Base-by-base conservation (phyloP, 2,113 vertebrate species). In the Cygnus atratus region DNA sequence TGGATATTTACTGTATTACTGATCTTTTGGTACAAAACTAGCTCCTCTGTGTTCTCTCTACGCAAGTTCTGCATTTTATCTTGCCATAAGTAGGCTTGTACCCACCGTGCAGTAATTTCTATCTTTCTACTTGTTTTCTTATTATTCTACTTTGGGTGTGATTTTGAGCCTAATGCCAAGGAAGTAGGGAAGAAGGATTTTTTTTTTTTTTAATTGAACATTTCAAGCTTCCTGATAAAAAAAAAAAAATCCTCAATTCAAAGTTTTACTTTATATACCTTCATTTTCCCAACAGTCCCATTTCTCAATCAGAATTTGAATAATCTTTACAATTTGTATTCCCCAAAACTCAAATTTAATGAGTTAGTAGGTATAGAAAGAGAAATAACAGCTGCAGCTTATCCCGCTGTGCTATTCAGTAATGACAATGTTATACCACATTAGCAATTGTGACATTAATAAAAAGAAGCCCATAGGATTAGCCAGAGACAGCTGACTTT, bases 371-470 rank as follows among this genome's bases (percentile, higher is more conserved):
- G 96, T 98, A 98, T 91, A 96, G 96, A 97, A 97, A 93, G 94
- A 98, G 97, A 97, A 97, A 96, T 93, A 98, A 95, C 98, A 98
- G 98, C 98, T 98, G 98, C 97, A 97, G 96, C 96, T 96, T 96
- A 97, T 97, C 97, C 98, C 79, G 13, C 97, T 95, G 97, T 94
- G 97, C 97, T 96, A 84, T 97, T 98, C 97, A 95, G 97, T 97
- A 98, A 98, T 97, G 97, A 98, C 98, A 98, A 97, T 97, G 98
- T 98, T 98, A 96, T 97, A 98, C 96, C 96, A 97, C 98, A 98
- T 98, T 98, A 98, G 97, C 97, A 97, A 98, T 95, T 97, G 98
- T 98, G 98, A 97, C 98, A 98, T 98, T 98, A 98, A 98, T 98
- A 98, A 98, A 98, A 97, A 98, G 97, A 97, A 98, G 95, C 98